Base-by-base conservation (phyloP, 1,140 invertebrate species). In the Cryptotermes secundus region DNA sequence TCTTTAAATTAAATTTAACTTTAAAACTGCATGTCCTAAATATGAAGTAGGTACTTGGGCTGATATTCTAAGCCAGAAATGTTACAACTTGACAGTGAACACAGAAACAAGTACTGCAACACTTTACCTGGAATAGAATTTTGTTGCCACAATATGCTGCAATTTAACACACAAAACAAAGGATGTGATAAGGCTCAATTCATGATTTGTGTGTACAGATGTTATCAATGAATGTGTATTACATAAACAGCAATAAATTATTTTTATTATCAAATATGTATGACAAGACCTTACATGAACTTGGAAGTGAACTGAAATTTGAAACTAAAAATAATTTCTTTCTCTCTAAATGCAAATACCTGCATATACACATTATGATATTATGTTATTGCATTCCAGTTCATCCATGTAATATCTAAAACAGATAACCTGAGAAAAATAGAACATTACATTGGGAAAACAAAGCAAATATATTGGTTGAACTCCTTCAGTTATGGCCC, bases 171-270 rank as follows among this genome's bases (percentile, higher is more conserved):
- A 38, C 38, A 38, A 38, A 6, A 38, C 4, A 38, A 38, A 38
- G 38, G 4, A 38, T 38, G 38, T 38, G 12, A 38, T 38, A 38
- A 38, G 12, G 4, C 38, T 12, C 38, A 38, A 12, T 38, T 38
- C 16, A 49, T 49, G 14, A 49, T 72, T 31, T 72, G n/a, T 72
- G 26, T 72, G n/a, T 72, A 72, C 31, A 72, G 7, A 72, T 72
- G 59, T 3, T 72, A n/a, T 72, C 19, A 72, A 9, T 31, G 59
- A 72, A n/a, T 31, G 31, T 72, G n/a, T 72, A 7, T 72, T 72
- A 72, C 59, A 72, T 72, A 72, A 59, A 59, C 53, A 59, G 31
- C 59, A 31, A 72, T 72, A 72, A 72, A 72, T 72, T 72, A 72
- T 31, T 31, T 72, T 72, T 72, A 31, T 72, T 72, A 72, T n/a